A percentile compares a stretch with the other conserved stretches of the same genome.
phyloP scores from a whole-genome alignment of 2,797 vertebrate species.

The Macrochelys suwanniensis region DNA sequence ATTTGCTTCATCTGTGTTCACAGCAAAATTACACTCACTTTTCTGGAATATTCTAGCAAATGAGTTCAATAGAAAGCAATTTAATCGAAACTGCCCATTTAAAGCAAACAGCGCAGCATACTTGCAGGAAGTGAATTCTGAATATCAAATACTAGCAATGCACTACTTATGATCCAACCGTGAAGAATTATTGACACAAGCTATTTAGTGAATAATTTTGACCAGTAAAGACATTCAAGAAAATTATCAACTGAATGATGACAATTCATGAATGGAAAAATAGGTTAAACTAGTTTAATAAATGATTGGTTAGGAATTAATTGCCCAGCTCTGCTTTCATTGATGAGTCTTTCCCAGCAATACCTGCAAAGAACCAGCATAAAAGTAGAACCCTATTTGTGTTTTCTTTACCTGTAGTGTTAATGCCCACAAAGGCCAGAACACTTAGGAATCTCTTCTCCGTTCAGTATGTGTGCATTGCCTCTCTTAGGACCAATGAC shows the following conservation, averaged over 20 bases:
- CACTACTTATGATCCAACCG: background rate
- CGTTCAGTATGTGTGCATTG: background rate
- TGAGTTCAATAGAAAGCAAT: conserved; percentile 1
- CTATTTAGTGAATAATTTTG: rapidly evolving
- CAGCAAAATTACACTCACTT: background rate
- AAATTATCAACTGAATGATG: background rate
- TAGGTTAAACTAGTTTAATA: background rate
- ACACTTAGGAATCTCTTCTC: background rate
- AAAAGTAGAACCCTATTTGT: background rate
- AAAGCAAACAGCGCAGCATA: background rate
- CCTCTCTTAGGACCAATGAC: background rate
- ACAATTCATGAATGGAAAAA: background rate
- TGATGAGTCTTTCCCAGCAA: background rate
- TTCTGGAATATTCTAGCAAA: background rate
- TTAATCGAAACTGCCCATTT: conserved; percentile 3
- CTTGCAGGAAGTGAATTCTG: background rate
- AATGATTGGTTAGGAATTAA: background rate
- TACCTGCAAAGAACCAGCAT: background rate
- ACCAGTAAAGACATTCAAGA: background rate
- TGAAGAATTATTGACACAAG: background rate
- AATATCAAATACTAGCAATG: background rate
- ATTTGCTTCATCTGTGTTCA: background rate
- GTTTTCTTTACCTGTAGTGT: background rate
- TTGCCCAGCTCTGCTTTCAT: background rate
- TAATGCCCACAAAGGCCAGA: background rate